Conservation (phyloP, 2,113 vertebrate genomes). For the Colaptes auratus region DNA sequence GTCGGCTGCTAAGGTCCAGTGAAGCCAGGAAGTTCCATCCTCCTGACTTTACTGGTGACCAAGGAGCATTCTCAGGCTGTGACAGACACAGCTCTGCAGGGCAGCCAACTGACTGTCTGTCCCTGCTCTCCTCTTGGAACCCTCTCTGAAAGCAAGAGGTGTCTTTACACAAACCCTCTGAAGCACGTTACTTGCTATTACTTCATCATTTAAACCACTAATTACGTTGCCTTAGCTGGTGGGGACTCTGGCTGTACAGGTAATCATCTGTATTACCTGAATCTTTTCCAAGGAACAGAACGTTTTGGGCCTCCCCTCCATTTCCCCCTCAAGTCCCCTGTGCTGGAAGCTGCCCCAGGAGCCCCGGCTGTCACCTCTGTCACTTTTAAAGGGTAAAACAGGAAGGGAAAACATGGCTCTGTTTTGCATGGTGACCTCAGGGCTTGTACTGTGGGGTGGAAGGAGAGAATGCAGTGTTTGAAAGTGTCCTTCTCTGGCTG, state of each 20-base stretch:
- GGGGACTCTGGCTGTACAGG: constrained; percentile 14
- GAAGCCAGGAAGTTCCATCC: background rate
- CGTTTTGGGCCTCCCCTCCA: background rate
- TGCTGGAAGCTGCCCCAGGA: too few species aligned
- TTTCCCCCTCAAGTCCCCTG: background rate
- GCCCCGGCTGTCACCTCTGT: background rate
- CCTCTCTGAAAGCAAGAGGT: background rate
- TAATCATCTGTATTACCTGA: constrained; percentile 22
- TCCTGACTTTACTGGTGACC: background rate
- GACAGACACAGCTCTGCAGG: background rate
- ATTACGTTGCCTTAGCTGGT: constrained; percentile 44
- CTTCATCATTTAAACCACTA: constrained; percentile 35
- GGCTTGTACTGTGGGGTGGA: background rate
- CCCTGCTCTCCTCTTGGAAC: background rate
- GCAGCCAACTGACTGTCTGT: background rate
- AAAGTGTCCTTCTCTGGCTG: background rate
- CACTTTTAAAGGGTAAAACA: background rate
- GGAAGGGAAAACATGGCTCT: background rate
- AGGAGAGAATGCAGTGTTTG: background rate
- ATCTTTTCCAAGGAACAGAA: background rate
- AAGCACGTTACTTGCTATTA: constrained; percentile 23
- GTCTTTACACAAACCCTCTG: background rate
- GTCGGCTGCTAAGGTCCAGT: background rate
- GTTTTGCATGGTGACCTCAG: background rate
- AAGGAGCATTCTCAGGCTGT: background rate